Percentiles rank a stretch among this genome's conserved stretches.
phyloP scores from a whole-genome alignment of 2,113 vertebrate genomes.

The Pterocles gutturalis region DNA sequence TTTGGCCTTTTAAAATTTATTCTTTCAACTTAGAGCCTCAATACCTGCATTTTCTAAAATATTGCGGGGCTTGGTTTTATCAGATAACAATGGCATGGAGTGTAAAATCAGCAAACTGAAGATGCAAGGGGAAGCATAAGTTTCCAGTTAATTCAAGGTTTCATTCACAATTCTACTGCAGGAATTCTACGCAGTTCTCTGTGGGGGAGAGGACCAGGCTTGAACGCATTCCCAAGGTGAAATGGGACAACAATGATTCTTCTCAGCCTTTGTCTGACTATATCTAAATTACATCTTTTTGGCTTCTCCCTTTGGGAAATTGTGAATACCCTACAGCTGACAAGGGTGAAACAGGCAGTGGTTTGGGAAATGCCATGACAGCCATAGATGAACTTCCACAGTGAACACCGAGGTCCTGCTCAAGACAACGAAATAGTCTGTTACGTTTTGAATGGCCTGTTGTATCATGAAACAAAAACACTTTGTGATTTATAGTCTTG shows the following conservation, averaged over 20 bases:
- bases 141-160: background rate
- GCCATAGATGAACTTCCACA: background rate
- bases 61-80: background rate
- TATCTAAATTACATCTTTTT: background rate
- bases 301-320: background rate
- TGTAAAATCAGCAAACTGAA: background rate
- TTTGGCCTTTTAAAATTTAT: background rate
- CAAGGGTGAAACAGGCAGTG: background rate
- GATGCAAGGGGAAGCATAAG: background rate
- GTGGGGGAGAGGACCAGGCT: fast-evolving
- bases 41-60: background rate
- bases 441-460: background rate
- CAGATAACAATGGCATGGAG: background rate
- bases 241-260: background rate
- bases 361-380: background rate
- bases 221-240: background rate
- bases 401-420: background rate
- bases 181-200: background rate
- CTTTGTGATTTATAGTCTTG: background rate
- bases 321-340: background rate
- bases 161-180: background rate
- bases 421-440: background rate
- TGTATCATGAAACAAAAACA: background rate
- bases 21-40: background rate
- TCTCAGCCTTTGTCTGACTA: background rate